phyloP scores from a whole-genome alignment of 1,140 invertebrate genomes.

The Hycleus cichorii region DNA sequence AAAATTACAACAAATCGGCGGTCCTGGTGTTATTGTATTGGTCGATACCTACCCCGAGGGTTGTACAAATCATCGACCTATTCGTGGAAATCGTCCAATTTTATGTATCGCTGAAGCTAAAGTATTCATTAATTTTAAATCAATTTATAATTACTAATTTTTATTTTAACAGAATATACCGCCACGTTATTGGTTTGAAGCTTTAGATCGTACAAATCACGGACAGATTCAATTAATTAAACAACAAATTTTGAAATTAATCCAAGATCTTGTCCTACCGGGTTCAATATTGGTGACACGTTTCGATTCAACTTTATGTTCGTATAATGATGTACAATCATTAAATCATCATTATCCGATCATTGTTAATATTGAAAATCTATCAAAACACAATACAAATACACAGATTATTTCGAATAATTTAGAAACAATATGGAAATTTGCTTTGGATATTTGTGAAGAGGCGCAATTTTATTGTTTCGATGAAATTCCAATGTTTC shows the following conservation, averaged over 20 bases:
- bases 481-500: slow-evolving; percentile 5
- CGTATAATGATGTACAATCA: slow-evolving; percentile 4
- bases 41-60: slow-evolving; percentile 47
- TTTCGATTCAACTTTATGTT: slow-evolving; percentile 7
- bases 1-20: slow-evolving; percentile 37
- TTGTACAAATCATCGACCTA: slow-evolving; percentile 35
- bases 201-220: slow-evolving; percentile 1
- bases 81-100: slow-evolving; percentile 44
- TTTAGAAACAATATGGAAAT: slow-evolving; percentile 5
- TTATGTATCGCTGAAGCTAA: slow-evolving; percentile 45
- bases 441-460: slow-evolving; percentile 4
- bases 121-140: neutral
- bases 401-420: neutral
- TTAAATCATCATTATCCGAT: slow-evolving; percentile 1
- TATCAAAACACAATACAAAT: neutral
- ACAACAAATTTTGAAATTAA: neutral
- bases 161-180: slow-evolving; percentile 1
- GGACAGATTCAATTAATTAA: neutral
- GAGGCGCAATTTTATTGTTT: slow-evolving; percentile 11
- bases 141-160: neutral
- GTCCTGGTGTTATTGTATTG: slow-evolving; percentile 41
- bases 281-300: slow-evolving; percentile 4
- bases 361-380: slow-evolving; percentile 1
- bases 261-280: slow-evolving; percentile 3
- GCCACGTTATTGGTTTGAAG: slow-evolving; percentile 8